Evolutionary conservation across 2,888 invertebrate species (phyloP).

Genomic region (Phragmatobia fuliginosa): DNA sequence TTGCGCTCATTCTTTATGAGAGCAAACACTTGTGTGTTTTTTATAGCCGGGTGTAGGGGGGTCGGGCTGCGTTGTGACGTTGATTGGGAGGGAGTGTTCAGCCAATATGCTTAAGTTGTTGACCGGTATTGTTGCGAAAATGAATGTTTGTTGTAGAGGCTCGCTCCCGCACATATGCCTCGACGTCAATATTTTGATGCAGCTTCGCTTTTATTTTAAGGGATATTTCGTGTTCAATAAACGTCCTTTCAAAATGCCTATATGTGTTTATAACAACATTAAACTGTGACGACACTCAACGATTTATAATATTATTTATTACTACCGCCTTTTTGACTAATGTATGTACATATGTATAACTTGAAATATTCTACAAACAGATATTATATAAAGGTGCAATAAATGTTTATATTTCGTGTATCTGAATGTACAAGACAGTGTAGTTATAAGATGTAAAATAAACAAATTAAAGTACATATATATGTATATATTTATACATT

Average conservation of each 20-base stretch:
- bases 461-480: too few relatives aligned
- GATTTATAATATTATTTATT: not conserved
- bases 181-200: slow-evolving; percentile 49
- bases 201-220: slow-evolving; percentile 30
- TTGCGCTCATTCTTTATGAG: slow-evolving; percentile 84
- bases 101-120: slow-evolving; percentile 82
- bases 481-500: too few relatives aligned
- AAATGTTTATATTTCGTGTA: too few relatives aligned
- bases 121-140: slow-evolving; percentile 80
- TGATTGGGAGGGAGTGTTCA: slow-evolving; percentile 83
- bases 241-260: slow-evolving; percentile 28
- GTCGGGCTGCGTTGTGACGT: slow-evolving; percentile 67
- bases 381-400: too few relatives aligned
- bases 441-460: too few relatives aligned
- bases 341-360: too few relatives aligned
- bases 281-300: not conserved
- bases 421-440: too few relatives aligned
- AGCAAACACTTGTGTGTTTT: slow-evolving; percentile 83
- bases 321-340: too few relatives aligned
- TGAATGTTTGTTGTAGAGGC: slow-evolving; percentile 73
- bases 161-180: slow-evolving; percentile 54
- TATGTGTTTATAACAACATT: not conserved
- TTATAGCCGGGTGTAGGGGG: slow-evolving; percentile 57
- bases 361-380: too few relatives aligned
- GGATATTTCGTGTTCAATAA: slow-evolving; percentile 27